phyloP scores from a whole-genome alignment of 2,888 invertebrate genomes.

The Lamellibrachia satsuma region DNA sequence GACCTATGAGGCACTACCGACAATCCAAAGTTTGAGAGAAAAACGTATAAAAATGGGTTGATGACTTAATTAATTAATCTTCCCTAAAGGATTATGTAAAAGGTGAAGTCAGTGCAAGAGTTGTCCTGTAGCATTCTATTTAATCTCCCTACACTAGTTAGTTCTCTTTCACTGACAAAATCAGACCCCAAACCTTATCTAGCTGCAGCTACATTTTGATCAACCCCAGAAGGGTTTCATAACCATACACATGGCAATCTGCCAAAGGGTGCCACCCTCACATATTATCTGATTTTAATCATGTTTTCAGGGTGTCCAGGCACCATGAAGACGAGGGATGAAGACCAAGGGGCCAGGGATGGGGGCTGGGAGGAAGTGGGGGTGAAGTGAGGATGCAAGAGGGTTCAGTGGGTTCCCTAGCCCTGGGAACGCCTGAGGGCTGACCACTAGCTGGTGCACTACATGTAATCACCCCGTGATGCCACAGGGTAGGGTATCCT shows the following conservation, averaged over 20 bases:
- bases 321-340: background rate
- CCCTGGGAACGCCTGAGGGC: background rate
- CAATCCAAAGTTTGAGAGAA: background rate
- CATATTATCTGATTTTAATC: conserved; percentile 11
- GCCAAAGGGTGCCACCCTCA: background rate
- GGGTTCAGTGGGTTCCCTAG: background rate
- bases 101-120: background rate
- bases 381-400: background rate
- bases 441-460: background rate
- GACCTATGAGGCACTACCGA: background rate
- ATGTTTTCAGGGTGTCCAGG: background rate
- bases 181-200: background rate
- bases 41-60: background rate
- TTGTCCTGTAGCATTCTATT: background rate
- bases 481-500: background rate
- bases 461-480: background rate
- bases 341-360: background rate
- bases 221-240: conserved; percentile 14
- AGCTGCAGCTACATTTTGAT: background rate
- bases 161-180: background rate
- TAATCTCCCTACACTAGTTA: background rate
- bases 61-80: background rate
- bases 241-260: background rate
- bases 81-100: background rate
- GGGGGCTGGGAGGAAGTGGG: background rate